These are phyloP conservation scores for Dendroctonus valens DNA, from an alignment of 1,140 invertebrate genomes.

Conservation along the genomic window DNA sequence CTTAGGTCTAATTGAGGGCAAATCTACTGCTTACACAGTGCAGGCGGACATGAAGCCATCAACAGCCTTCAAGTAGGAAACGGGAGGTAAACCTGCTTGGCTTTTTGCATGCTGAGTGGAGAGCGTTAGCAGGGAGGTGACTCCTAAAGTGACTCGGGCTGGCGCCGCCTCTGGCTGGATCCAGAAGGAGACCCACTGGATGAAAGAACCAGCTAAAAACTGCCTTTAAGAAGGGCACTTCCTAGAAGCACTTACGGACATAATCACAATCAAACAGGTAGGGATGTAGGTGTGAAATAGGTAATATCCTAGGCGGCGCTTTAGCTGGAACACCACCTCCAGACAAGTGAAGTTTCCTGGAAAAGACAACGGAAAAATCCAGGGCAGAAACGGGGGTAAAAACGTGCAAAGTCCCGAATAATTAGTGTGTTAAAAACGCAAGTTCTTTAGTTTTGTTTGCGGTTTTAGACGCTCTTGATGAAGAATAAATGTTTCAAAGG, in stretches of 20 bases:
- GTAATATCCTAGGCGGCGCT: slow-evolving; percentile 81
- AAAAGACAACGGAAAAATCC: background rate
- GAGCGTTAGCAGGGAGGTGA: slow-evolving; percentile 84
- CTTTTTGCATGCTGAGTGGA: slow-evolving; percentile 91
- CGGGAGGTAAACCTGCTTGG: slow-evolving; percentile 82
- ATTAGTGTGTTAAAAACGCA: no score
- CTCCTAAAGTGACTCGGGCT: slow-evolving; percentile 84
- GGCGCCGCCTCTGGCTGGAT: slow-evolving; percentile 88
- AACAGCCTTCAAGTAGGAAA: slow-evolving; percentile 87
- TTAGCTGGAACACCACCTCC: slow-evolving; percentile 82
- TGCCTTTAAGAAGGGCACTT: no score
- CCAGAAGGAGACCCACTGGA: slow-evolving; percentile 89
- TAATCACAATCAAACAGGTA: slow-evolving; percentile 83
- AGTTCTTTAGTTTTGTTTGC: no score
- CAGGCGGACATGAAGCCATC: slow-evolving; percentile 91
- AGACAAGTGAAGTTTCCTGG: slow-evolving; percentile 85
- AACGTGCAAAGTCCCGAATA: no score
- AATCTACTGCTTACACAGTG: slow-evolving; percentile 61
- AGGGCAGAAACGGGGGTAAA: no score
- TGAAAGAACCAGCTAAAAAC: slow-evolving; percentile 11
- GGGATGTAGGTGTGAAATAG: slow-evolving; percentile 87
- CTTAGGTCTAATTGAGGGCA: background rate
- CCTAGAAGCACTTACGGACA: slow-evolving; percentile 67
- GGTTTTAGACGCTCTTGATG: no score
- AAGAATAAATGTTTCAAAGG: no score